Conservation (phyloP, 2,797 vertebrate genomes). For the Triplophysa bombifrons region DNA sequence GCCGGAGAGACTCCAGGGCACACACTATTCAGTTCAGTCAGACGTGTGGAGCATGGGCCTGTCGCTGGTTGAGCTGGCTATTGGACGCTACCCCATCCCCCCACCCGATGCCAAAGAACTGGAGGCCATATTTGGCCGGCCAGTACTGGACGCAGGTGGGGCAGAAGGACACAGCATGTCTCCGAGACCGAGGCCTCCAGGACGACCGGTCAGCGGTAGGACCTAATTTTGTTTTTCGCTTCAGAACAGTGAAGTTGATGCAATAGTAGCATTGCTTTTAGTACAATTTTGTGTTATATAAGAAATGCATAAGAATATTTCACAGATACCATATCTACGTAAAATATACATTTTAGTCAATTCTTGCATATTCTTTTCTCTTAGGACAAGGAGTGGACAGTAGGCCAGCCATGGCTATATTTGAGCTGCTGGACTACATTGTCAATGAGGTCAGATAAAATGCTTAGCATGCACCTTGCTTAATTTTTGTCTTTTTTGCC, state of each 20-base stretch:
- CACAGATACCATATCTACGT: neutral
- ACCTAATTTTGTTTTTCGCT: neutral
- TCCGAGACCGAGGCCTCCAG: constrained; percentile 88
- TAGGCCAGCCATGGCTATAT: constrained; percentile 96
- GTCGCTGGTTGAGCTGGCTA: constrained; percentile 94
- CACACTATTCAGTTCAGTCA: constrained; percentile 97
- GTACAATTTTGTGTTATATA: neutral
- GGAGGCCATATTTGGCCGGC: constrained; percentile 91
- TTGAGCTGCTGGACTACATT: constrained; percentile 97
- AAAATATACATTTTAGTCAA: constrained; percentile 24
- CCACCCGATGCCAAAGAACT: constrained; percentile 94
- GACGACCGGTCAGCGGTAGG: constrained; percentile 90
- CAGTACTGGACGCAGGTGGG: constrained; percentile 82
- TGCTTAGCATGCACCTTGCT: constrained; percentile 52
- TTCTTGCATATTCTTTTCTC: constrained; percentile 47
- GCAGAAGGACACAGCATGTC: constrained; percentile 85
- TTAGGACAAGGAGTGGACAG: constrained; percentile 91
- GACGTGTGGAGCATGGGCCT: constrained; percentile 99
- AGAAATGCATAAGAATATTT: neutral
- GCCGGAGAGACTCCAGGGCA: constrained; percentile 98
- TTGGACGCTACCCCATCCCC: constrained; percentile 96
- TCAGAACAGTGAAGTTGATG: neutral
- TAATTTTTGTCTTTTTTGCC: constrained; percentile 40
- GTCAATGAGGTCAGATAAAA: constrained; percentile 90
- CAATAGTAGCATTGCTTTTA: neutral